phyloP scores from a whole-genome alignment of 1,140 invertebrate genomes.

The Dreissena rostriformis region DNA sequence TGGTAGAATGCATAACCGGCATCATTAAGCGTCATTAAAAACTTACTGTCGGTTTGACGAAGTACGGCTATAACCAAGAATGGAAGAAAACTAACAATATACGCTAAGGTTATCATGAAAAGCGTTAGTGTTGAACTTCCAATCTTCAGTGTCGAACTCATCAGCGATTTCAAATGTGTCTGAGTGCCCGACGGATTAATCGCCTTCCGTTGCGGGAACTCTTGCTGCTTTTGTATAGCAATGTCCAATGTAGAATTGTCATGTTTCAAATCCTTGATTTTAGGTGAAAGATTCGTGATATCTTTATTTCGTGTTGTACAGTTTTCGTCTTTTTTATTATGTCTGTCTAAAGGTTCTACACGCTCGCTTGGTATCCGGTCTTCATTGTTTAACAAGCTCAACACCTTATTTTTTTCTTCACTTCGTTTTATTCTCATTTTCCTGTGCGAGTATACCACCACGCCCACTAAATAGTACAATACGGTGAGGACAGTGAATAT shows the following conservation, averaged over 20 bases:
- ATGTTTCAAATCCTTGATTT: no score
- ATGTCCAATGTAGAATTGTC: no score
- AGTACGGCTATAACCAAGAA: conserved; percentile 51
- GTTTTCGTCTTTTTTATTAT: not conserved
- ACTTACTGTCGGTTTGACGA: conserved; percentile 32
- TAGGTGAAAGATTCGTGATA: no score
- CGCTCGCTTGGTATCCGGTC: no score
- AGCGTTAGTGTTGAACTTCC: conserved; percentile 42
- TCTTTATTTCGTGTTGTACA: no score
- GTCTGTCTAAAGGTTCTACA: no score
- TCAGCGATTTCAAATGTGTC: no score
- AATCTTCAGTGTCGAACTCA: not conserved
- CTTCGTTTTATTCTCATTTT: conserved; percentile 2
- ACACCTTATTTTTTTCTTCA: not conserved
- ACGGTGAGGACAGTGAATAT: conserved; percentile 35
- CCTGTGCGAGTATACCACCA: conserved; percentile 36
- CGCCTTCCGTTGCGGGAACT: no score
- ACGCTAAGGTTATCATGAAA: conserved; percentile 46
- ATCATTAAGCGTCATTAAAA: conserved; percentile 3
- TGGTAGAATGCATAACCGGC: conserved; percentile 23
- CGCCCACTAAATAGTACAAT: conserved; percentile 48
- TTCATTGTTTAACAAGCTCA: not conserved
- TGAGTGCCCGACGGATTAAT: no score
- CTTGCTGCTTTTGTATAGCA: no score
- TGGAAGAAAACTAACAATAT: conserved; percentile 45